Conservation (phyloP, 2,797 vertebrate genomes). For the Pangasius larnaudii region DNA sequence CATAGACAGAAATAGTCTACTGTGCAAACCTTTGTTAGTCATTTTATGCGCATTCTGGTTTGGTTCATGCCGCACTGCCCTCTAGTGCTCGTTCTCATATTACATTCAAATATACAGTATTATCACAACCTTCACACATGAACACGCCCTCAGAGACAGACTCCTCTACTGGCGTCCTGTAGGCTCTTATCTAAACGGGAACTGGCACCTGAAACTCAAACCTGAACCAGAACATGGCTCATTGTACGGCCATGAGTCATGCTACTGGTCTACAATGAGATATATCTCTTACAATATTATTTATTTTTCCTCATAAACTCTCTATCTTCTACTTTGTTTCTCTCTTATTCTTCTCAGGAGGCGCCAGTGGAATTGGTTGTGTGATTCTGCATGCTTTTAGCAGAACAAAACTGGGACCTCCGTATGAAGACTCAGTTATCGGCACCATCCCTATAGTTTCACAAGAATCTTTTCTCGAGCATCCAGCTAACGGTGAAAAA, state of each 20-base stretch:
- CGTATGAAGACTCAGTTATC: neutral
- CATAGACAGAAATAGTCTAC: neutral
- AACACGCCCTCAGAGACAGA: neutral
- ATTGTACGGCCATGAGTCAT: neutral
- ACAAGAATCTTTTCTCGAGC: neutral
- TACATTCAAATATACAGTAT: neutral
- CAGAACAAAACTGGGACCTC: neutral
- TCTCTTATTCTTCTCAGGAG: neutral
- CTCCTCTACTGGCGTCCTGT: neutral
- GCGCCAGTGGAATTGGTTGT: neutral
- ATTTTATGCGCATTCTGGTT: neutral
- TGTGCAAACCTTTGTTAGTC: neutral
- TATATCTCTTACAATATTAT: neutral
- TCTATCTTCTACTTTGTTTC: neutral
- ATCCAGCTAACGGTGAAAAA: constrained; percentile 12
- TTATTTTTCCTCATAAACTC: neutral
- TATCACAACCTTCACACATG: neutral
- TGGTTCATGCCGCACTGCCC: neutral
- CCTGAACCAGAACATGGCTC: neutral
- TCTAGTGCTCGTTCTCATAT: neutral
- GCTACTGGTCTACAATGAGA: neutral
- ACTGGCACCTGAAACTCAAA: neutral
- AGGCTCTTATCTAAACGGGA: neutral
- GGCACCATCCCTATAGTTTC: no score
- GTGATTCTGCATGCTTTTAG: neutral